phyloP scores from a whole-genome alignment of 2,888 invertebrate genomes.

The Selenia dentaria region DNA sequence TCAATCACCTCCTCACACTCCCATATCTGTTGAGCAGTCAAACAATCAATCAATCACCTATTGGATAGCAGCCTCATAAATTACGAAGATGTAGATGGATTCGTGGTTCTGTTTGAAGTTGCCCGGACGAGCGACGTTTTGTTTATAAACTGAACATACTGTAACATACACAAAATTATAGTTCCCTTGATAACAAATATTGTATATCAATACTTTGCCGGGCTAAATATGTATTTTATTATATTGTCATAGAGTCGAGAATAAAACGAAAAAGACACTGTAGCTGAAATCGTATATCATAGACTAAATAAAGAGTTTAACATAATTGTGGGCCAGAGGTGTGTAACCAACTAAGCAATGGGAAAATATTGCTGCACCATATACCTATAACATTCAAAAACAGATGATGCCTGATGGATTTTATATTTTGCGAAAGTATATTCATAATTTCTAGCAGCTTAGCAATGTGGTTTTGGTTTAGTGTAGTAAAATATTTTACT shows the following conservation, averaged over 20 bases:
- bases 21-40: not conserved
- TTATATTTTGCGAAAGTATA: too few species aligned
- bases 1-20: not conserved
- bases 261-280: not conserved
- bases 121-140: constrained; percentile 6
- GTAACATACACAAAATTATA: constrained; percentile 2
- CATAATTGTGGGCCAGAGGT: not conserved
- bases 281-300: constrained; percentile 1
- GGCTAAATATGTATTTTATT: not conserved
- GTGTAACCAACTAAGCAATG: not conserved
- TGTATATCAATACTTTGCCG: not conserved
- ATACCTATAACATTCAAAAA: not conserved
- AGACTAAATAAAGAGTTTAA: constrained; percentile 5
- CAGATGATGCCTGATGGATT: too few species aligned
- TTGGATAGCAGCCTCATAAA: constrained; percentile 8
- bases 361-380: not conserved
- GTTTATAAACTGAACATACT: constrained; percentile 19
- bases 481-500: too few species aligned
- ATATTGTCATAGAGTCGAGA: not conserved
- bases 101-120: constrained; percentile 8
- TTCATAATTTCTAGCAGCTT: too few species aligned
- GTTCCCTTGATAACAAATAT: not conserved
- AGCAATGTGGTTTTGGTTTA: too few species aligned
- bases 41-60: constrained; percentile 13
- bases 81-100: constrained; percentile 2